Evolutionary conservation across 2,113 vertebrate genomes (phyloP), one percentile per base, ranked within the genome.

Genomic region (Tachysurus fulvidraco): DNA sequence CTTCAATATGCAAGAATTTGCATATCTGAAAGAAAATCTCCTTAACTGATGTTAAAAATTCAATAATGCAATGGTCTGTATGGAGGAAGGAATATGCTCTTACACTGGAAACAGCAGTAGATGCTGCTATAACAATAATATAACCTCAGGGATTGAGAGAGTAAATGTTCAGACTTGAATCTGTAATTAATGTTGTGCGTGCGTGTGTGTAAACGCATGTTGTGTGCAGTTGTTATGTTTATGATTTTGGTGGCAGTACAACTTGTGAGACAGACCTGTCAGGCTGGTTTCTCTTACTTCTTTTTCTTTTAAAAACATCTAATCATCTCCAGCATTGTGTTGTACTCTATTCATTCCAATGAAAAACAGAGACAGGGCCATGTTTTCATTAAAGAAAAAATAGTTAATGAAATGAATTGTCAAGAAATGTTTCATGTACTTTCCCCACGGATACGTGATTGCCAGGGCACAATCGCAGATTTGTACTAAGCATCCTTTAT

Each of bases 251-350:
- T 89, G 62, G 87, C 36, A 83, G 41, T 59, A 67, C 9, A 23
- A 78, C n/a, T 69, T 19, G 5, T 41, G 65, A n/a, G 57, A 77
- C 2, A 2, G 90, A 92, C 91, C 1, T 11, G 90, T 25, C 90
- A 60, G 69, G 84, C 93, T 11, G 60, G 91, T 93, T 93, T 88
- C 46, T 80, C 69, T 88, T 89, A 59, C 17, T 46, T 77, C 14
- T 79, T 36, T 36, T 46, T 12, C 46, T 57, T 59, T 28, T 44
- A 44, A 28, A 23, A 23, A 23, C 28, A 52, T 67, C 57, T 67
- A 1, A 46, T 85, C 30, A 25, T 57, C 41, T 60, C 54, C 30
- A 71, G 79, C 50, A 50, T 19, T 21, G 36, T 84, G 83, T 5
- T 78, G 41, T 77, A 52, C 23, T 69, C 28, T 28, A 50, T 85